A percentile compares a stretch with the other conserved stretches of the same genome.
Evolutionary conservation across 2,113 vertebrate species (phyloP).

Genomic region (Gadus macrocephalus): DNA sequence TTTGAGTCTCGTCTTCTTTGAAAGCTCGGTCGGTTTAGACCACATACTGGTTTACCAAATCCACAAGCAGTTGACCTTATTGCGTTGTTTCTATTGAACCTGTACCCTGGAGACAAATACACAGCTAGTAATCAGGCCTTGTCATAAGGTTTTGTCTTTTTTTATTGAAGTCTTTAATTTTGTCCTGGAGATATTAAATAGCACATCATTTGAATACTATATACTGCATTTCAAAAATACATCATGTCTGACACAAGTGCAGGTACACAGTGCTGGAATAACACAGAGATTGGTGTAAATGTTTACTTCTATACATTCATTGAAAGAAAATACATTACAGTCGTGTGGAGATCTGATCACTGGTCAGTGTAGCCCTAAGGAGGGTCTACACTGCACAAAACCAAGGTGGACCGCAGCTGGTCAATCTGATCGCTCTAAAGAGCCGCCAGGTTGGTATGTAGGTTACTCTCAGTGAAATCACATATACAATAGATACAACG

Average conservation of each 20-base stretch:
- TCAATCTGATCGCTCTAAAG: neutral
- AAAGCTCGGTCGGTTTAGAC: neutral
- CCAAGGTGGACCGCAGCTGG: neutral
- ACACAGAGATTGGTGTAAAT: slow-evolving; percentile 43
- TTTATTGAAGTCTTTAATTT: neutral
- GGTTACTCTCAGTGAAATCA: neutral
- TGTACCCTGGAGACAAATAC: neutral
- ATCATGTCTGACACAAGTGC: neutral
- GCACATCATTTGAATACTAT: neutral
- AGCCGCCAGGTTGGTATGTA: neutral
- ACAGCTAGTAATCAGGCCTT: too few species aligned
- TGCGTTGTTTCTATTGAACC: neutral
- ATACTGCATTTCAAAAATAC: neutral
- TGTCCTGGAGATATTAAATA: neutral
- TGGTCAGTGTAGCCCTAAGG: slow-evolving; percentile 42
- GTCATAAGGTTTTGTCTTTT: neutral
- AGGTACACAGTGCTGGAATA: neutral
- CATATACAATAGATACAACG: neutral
- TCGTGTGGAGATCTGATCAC: slow-evolving; percentile 30
- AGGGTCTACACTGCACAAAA: slow-evolving; percentile 24
- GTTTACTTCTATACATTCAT: slow-evolving; percentile 64
- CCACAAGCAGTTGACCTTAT: neutral
- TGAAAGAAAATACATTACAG: slow-evolving; percentile 52
- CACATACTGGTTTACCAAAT: neutral
- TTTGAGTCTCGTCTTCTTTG: too few species aligned